Base-by-base conservation (phyloP, 2,888 invertebrate genomes). In the Pterobdella sp. region DNA sequence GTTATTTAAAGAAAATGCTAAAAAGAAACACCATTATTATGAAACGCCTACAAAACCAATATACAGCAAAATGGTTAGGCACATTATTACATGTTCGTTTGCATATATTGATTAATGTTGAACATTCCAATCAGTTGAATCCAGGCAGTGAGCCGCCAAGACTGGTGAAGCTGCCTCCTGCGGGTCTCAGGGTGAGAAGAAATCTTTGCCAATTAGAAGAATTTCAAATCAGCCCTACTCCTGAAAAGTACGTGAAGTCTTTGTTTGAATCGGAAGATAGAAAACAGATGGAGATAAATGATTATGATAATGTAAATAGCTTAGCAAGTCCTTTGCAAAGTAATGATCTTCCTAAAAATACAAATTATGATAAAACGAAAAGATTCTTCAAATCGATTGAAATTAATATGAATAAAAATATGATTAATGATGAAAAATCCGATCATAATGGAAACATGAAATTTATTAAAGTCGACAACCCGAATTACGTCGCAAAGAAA, bases 31-130 rank as follows among this genome's bases (percentile, higher is more conserved):
- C n/a, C 60, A 56, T 22, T 56, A 56, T 26, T 56, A 56, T n/a
- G 60, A 56, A 56, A 56, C 60, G 4, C 60, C 60, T 3, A n/a
- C 60, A 22, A 56, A 56, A 56, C n/a, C n/a, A n/a, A n/a, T n/a
- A n/a, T n/a, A n/a, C n/a, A n/a, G n/a, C n/a, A n/a, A n/a, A n/a
- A n/a, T n/a, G n/a, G n/a, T n/a, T n/a, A n/a, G n/a, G n/a, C n/a
- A n/a, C n/a, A n/a, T n/a, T n/a, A n/a, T n/a, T n/a, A n/a, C n/a
- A n/a, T n/a, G n/a, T n/a, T n/a, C n/a, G n/a, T n/a, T 42, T 7
- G 42, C 42, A 42, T 42, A 42, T 14, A 14, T 7, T 42, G 10
- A 42, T 42, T 14, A 42, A 14, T 42, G 42, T 42, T 42, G 42
- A 42, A 42, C 42, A 42, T 42, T 42, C 18, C 42, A 42, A 26